Evolutionary conservation across 2,888 invertebrate species (phyloP).

Genomic region (Drosophila histrio): DNA sequence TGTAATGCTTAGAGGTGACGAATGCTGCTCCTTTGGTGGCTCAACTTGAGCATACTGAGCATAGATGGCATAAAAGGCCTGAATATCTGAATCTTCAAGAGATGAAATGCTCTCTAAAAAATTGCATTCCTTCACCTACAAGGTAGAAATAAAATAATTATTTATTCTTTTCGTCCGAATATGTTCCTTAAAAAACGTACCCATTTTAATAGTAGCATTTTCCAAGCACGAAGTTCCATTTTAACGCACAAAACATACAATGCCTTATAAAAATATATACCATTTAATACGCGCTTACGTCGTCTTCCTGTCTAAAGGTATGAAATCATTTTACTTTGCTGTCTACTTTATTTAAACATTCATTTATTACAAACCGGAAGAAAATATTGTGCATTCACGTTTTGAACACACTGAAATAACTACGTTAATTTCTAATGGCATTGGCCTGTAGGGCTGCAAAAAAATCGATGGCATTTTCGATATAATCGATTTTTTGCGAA

Average conservation of each 20-base stretch:
- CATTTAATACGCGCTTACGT: background rate
- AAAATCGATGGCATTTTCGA: too few species aligned
- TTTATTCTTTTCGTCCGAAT: background rate
- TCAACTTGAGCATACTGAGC: conserved; percentile 31
- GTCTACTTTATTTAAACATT: too few species aligned
- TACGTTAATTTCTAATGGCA: too few species aligned
- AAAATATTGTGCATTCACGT: too few species aligned
- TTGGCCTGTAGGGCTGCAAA: too few species aligned
- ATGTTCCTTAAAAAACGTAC: conserved; percentile 45
- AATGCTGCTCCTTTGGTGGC: conserved; percentile 22
- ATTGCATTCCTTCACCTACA: conserved; percentile 69
- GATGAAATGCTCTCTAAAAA: conserved; percentile 64
- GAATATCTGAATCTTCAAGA: conserved; percentile 81
- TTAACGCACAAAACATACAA: background rate
- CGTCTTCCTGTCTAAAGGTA: too few species aligned
- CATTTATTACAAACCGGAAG: too few species aligned
- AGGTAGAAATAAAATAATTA: background rate
- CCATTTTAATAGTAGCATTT: conserved; percentile 74
- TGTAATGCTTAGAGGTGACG: background rate
- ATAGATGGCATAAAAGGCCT: conserved; percentile 75
- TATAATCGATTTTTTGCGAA: too few species aligned
- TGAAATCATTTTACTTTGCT: too few species aligned
- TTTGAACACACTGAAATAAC: too few species aligned
- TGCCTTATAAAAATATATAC: background rate
- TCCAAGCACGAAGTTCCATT: conserved; percentile 75